These are phyloP conservation scores for Trissoscelio sp. DNA, from an alignment of 2,888 invertebrate species.

Conservation along the genomic window DNA sequence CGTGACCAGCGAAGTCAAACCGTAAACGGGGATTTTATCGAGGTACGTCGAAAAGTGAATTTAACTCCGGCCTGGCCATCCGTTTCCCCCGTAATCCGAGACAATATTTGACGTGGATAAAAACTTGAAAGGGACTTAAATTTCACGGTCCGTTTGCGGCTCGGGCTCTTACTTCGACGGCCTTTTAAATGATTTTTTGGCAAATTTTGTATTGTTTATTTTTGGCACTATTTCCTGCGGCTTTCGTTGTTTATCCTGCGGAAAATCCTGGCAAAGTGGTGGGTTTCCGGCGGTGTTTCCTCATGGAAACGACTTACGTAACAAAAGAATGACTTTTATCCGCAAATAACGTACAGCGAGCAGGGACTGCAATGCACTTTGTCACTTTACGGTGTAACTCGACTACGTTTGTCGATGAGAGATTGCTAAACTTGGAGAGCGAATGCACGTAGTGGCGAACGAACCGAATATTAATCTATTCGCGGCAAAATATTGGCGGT, in stretches of 20 bases:
- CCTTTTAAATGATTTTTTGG: slow-evolving; percentile 65
- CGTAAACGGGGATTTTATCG: slow-evolving; percentile 8
- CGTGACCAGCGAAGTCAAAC: neutral
- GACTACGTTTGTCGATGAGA: slow-evolving; percentile 64
- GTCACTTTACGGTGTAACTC: slow-evolving; percentile 65
- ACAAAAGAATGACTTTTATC: slow-evolving; percentile 68
- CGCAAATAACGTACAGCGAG: slow-evolving; percentile 62
- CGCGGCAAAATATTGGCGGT: slow-evolving; percentile 60
- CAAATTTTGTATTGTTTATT: slow-evolving; percentile 60
- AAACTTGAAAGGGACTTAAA: slow-evolving; percentile 35
- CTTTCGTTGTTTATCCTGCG: slow-evolving; percentile 72
- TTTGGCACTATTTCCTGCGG: slow-evolving; percentile 67
- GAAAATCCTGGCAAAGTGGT: slow-evolving; percentile 73
- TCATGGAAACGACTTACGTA: slow-evolving; percentile 70
- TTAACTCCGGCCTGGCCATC: slow-evolving; percentile 19
- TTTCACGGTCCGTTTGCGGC: slow-evolving; percentile 28
- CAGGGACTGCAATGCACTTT: slow-evolving; percentile 64
- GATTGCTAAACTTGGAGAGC: slow-evolving; percentile 64
- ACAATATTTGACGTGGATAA: slow-evolving; percentile 45
- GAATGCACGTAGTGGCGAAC: slow-evolving; percentile 49
- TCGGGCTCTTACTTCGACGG: slow-evolving; percentile 57
- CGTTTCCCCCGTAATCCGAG: slow-evolving; percentile 32
- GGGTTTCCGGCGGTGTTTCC: slow-evolving; percentile 71
- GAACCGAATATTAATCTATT: slow-evolving; percentile 62
- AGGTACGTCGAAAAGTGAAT: slow-evolving; percentile 17